These are phyloP conservation scores for Xiphorhynchus erythropygius DNA, from an alignment of 2,797 vertebrate genomes.

Conservation along the genomic window DNA sequence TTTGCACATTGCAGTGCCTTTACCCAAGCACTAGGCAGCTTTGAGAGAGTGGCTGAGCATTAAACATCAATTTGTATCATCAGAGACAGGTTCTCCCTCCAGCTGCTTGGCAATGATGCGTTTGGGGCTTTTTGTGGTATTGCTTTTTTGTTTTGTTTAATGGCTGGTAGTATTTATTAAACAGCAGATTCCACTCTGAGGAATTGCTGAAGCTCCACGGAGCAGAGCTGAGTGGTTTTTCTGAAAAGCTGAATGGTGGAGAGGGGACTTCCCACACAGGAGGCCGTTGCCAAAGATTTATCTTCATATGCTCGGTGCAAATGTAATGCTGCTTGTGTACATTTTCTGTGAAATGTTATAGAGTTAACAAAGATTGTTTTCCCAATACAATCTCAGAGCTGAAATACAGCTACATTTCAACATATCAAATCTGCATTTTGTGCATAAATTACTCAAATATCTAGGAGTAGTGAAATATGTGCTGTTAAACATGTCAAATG, in stretches of 20 bases:
- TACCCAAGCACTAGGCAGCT: not conserved
- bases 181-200: not conserved
- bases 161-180: slow-evolving; percentile 2
- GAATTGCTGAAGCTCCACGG: not conserved
- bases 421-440: slow-evolving; percentile 19
- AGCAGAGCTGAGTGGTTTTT: not conserved
- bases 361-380: slow-evolving; percentile 25
- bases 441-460: slow-evolving; percentile 39
- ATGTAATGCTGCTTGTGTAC: not conserved
- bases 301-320: not conserved
- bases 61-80: not conserved
- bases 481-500: slow-evolving; percentile 57
- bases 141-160: not conserved
- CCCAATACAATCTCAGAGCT: not conserved
- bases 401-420: not conserved
- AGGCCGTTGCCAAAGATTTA: not conserved
- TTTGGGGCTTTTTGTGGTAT: not conserved
- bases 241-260: not conserved
- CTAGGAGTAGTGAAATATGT: not conserved
- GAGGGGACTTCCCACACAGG: not conserved
- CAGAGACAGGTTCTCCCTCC: not conserved
- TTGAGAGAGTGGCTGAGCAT: fast-evolving
- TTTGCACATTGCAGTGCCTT: not conserved
- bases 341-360: not conserved
- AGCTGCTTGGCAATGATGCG: not conserved